Conservation (phyloP, 2,797 vertebrate genomes). For the Leuciscus waleckii region DNA sequence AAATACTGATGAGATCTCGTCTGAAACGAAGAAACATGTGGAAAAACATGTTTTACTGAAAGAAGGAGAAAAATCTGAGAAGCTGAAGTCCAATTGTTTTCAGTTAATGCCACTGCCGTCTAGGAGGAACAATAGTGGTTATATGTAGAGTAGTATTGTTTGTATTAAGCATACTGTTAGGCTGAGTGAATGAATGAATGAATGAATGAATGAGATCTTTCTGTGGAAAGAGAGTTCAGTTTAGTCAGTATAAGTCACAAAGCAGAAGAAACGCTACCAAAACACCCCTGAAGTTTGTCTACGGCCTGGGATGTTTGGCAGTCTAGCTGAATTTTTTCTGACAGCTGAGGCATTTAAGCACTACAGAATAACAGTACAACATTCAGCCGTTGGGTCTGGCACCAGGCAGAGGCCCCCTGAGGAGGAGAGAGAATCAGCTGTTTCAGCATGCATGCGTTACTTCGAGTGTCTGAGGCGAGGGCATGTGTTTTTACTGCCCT, state of each 20-base stretch:
- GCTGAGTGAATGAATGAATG: neutral
- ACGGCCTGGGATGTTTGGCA: constrained; percentile 45
- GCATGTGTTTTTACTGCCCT: constrained; percentile 24
- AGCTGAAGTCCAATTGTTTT: neutral
- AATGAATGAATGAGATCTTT: constrained; percentile 19
- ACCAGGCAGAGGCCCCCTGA: constrained; percentile 45
- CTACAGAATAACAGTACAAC: constrained; percentile 45
- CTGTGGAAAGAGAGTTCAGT: constrained; percentile 35
- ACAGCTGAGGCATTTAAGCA: constrained; percentile 50
- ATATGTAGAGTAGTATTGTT: neutral
- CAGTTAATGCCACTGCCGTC: neutral
- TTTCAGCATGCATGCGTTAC: constrained; percentile 14
- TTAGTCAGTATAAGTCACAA: constrained; percentile 49
- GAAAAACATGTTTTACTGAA: neutral
- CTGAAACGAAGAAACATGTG: neutral
- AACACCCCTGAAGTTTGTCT: constrained; percentile 49
- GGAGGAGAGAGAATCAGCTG: constrained; percentile 51
- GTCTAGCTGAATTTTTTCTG: constrained; percentile 33
- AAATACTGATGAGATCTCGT: neutral
- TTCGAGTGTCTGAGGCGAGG: neutral
- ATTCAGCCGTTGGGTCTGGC: constrained; percentile 53
- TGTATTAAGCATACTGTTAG: neutral
- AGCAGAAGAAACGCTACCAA: constrained; percentile 35
- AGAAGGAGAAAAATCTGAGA: neutral
- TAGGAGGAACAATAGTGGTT: neutral